Base-by-base conservation (phyloP, 2,113 vertebrate species). In the Megalops atlanticus region DNA sequence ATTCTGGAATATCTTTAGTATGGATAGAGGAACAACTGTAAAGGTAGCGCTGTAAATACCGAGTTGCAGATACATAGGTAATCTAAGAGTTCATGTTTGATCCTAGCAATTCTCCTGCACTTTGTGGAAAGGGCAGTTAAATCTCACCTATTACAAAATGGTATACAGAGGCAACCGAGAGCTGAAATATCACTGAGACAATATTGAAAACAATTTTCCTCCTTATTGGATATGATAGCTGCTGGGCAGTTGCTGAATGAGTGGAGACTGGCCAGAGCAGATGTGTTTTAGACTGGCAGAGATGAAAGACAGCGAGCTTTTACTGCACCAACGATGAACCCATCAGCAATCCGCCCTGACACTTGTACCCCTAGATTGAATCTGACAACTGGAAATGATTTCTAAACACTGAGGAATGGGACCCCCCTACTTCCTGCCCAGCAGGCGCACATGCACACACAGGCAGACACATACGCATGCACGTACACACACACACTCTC, bases 251-350 rank as follows among this genome's bases (percentile, higher is more conserved):
- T 77, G 76, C 31, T 24, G 27, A 35, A 35, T 11, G 36, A 31
- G 31, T 38, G 18, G 15, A 4, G 21, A 35, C 27, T 77, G n/a
- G 15, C 24, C 24, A 21, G 16, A 0, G 36, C 4, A 39, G 58
- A 12, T 31, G 40, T 31, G 40, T 40, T 80, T 49, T 39, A 33
- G 0, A 3, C 0, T 74, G 6, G 0, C n/a, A 21, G 58, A 5
- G 54, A 81, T 1, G 43, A 76, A 76, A 84, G 40, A 73, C 43
- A 43, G 54, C 0, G 0, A n/a, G 54, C 1, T 74, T 80, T 81
- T 80, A 52, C 84, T 74, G n/a, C 39, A 52, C 39, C 47, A 27
- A 74, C 77, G 80, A 14, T 7, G 82, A 77, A 80, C 38, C 39
- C 31, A 0, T 74, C 54, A 76, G 74, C 73, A 69, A 18, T 21